Base-by-base conservation (phyloP, 2,888 invertebrate species). In the Thereva unica region DNA sequence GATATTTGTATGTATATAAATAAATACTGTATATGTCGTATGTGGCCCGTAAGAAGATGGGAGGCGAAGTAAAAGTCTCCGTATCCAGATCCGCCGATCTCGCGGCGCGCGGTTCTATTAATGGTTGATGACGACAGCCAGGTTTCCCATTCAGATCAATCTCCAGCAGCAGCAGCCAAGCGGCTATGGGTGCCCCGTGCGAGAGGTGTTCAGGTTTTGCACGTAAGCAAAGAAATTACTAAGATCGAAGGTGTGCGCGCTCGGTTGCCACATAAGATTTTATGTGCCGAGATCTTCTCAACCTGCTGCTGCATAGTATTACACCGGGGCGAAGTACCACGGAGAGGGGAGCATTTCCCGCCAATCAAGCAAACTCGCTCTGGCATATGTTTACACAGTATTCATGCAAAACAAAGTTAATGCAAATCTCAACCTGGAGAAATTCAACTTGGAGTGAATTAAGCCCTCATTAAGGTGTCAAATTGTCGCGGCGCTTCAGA, bases 61-160 rank as follows among this genome's bases (percentile, higher is more conserved):
- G 37, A 50, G 50, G 34, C 47, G 49, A 7, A 50, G 61, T 50
- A 40, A 61, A 40, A 61, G 23, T 23, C 23, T 23, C 23, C 23
- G 23, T 23, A 23, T 23, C 23, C 23, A 23, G 23, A 23, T 23
- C 50, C 50, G 47, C 38, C 61, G 40, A 50, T 12, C 61, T 40
- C 49, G 61, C 40, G 50, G 38, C 49, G 41, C 23, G 40, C 12
- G 50, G 40, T 61, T 64, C 64, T 64, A 64, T 54, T 64, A 64
- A 64, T 64, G 64, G 64, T 64, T 64, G 64, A 54, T 64, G 64
- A 64, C 64, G 54, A 64, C 64, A 64, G 38, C 12, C 64, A 40
- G 40, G 50, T 50, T 41, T 61, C 61, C 23, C 50, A 61, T 61
- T 61, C 61, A 61, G 41, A 61, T 61, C 61, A 50, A 50, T 61